These are phyloP conservation scores for Mythimna impura DNA, from an alignment of 2,888 invertebrate genomes.

Conservation along the genomic window DNA sequence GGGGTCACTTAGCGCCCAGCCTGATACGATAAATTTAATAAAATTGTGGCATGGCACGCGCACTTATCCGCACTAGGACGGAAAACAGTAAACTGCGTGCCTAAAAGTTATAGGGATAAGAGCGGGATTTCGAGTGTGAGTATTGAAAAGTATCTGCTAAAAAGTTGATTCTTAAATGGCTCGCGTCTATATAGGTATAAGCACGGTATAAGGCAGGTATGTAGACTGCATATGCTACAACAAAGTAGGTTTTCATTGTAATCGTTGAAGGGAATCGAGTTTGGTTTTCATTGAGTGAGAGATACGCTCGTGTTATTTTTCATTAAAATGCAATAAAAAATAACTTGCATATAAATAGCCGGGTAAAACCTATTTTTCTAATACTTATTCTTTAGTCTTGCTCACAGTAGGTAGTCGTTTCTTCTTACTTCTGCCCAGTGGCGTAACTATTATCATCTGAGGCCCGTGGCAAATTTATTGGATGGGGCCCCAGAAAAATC, in stretches of 20 bases:
- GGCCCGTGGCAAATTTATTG: too few relatives aligned
- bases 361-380: conserved; percentile 1
- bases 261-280: conserved; percentile 4
- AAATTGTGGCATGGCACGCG: too few relatives aligned
- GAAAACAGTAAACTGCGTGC: too few relatives aligned
- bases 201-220: not conserved
- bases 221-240: not conserved
- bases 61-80: too few relatives aligned
- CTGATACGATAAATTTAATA: too few relatives aligned
- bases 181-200: too few relatives aligned
- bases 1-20: too few relatives aligned
- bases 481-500: too few relatives aligned
- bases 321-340: not conserved
- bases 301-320: conserved; percentile 37
- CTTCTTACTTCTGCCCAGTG: not conserved
- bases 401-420: not conserved
- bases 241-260: conserved; percentile 7
- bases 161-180: not conserved
- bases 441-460: too few relatives aligned
- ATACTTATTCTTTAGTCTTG: conserved; percentile 18
- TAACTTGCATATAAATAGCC: not conserved
- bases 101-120: too few relatives aligned
- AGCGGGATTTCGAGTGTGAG: too few relatives aligned
- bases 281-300: conserved; percentile 18
- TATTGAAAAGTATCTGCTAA: too few relatives aligned